These are phyloP conservation scores for Calameuta idolon DNA, from an alignment of 2,888 invertebrate species.

Conservation along the genomic window DNA sequence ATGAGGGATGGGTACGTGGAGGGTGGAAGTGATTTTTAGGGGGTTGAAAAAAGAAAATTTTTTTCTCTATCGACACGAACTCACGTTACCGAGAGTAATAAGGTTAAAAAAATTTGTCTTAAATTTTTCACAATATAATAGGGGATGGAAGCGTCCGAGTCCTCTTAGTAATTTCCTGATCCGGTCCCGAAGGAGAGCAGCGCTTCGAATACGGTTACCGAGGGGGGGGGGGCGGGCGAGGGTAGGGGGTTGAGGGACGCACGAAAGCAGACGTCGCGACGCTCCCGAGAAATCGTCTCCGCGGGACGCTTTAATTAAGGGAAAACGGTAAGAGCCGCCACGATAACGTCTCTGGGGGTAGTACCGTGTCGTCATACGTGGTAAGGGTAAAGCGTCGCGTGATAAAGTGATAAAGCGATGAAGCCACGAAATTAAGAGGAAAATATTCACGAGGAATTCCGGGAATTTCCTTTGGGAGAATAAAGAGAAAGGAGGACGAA, in stretches of 20 bases:
- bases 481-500: constrained; percentile 24
- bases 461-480: constrained; percentile 40
- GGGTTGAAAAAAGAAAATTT: too few species aligned
- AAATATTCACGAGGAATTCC: constrained; percentile 40
- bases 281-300: neutral
- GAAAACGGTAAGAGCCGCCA: neutral
- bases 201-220: neutral
- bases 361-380: neutral
- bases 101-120: neutral
- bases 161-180: neutral
- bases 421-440: constrained; percentile 40
- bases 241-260: neutral
- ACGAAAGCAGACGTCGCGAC: neutral
- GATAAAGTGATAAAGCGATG: constrained; percentile 19
- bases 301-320: neutral
- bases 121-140: neutral
- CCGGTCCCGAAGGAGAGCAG: neutral
- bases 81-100: neutral
- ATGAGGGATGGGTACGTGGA: neutral
- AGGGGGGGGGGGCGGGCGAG: neutral
- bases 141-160: neutral
- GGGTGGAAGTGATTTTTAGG: neutral
- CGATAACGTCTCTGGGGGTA: neutral
- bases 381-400: neutral
- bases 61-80: too few species aligned